These are phyloP conservation scores for Porites cylindrica DNA, from an alignment of 92 coral and sea anemone species.

Conservation along the genomic window DNA sequence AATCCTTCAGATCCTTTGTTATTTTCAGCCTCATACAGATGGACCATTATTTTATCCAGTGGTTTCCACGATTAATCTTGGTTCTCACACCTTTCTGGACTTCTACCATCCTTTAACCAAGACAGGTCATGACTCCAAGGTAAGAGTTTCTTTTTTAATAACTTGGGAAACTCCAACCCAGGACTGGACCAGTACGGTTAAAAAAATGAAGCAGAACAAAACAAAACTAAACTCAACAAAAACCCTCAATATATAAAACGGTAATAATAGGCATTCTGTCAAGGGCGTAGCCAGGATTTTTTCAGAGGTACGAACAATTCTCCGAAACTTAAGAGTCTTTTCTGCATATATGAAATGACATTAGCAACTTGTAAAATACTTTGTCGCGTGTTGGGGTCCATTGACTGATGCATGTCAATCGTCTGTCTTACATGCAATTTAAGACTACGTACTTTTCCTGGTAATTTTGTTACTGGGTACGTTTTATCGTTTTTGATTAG, in stretches of 20 bases:
- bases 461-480: too few relatives aligned
- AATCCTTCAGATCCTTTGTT: not conserved
- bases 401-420: too few relatives aligned
- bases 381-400: too few relatives aligned
- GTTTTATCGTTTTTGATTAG: too few relatives aligned
- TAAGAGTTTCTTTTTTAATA: not conserved
- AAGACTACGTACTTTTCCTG: too few relatives aligned
- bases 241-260: not conserved
- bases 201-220: not conserved
- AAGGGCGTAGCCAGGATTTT: too few relatives aligned
- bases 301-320: too few relatives aligned
- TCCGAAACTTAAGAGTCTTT: too few relatives aligned
- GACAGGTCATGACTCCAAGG: not conserved
- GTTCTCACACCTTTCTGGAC: slow-evolving; percentile 92
- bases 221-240: not conserved
- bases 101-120: slow-evolving; percentile 78
- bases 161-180: too few relatives aligned
- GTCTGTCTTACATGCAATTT: too few relatives aligned
- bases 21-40: slow-evolving; percentile 94
- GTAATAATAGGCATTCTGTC: not conserved
- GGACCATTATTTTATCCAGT: slow-evolving; percentile 96
- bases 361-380: too few relatives aligned
- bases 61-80: slow-evolving; percentile 92
- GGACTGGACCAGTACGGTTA: not conserved
- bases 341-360: too few relatives aligned